phyloP scores from a whole-genome alignment of 92 coral and sea anemone species.

The Isaurus tuberculatus region DNA sequence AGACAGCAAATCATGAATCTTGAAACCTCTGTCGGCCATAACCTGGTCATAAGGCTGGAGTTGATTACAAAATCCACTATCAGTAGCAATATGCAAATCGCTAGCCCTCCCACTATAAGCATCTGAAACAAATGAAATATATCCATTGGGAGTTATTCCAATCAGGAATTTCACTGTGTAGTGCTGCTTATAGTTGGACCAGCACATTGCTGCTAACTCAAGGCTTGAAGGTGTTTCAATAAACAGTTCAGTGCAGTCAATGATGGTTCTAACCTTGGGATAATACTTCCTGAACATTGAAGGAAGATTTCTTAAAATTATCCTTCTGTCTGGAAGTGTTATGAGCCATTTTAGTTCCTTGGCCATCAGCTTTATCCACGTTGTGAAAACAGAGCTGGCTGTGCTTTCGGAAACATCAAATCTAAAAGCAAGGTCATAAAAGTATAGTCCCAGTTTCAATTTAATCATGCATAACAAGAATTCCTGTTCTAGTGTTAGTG shows the following conservation, averaged over 20 bases:
- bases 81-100: conserved; percentile 55
- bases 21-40: conserved; percentile 58
- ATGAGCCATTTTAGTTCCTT: conserved; percentile 19
- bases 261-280: conserved; percentile 7
- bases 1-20: conserved; percentile 38
- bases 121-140: conserved; percentile 52
- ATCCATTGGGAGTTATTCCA: conserved; percentile 64
- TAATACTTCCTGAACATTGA: conserved; percentile 31
- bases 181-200: conserved; percentile 51
- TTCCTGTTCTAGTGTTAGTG: conserved; percentile 22
- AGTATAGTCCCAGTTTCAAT: neutral
- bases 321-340: conserved; percentile 16
- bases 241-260: conserved; percentile 45
- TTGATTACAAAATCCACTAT: conserved; percentile 49
- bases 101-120: conserved; percentile 69
- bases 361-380: conserved; percentile 37
- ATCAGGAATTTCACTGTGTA: conserved; percentile 50
- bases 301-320: conserved; percentile 27
- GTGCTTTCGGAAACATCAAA: conserved; percentile 14
- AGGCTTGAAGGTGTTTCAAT: conserved; percentile 46
- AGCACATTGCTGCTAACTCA: conserved; percentile 39
- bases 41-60: conserved; percentile 60
- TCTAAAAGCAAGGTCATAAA: conserved; percentile 33
- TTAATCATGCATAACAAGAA: conserved; percentile 26
- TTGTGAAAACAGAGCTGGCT: conserved; percentile 18